Conservation (phyloP, 2,797 vertebrate species). For the Uromys caudimaculatus region DNA sequence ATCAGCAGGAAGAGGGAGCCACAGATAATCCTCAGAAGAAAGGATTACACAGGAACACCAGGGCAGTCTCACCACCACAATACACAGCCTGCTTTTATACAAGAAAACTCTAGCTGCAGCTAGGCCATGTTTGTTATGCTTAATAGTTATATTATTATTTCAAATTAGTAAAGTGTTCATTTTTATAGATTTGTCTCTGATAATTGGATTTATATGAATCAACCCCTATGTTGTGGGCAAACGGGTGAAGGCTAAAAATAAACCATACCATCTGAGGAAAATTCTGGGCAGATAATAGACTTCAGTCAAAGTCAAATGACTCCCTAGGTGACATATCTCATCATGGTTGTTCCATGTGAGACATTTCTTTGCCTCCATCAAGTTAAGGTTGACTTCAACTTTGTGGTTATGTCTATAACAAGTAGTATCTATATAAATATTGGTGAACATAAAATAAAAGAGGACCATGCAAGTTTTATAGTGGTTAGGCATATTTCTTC, state of each 20-base stretch:
- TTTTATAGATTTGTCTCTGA: not conserved
- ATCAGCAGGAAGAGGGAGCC: not conserved
- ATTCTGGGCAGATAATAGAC: not conserved
- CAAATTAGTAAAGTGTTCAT: not conserved
- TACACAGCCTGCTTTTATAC: not conserved
- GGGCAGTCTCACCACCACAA: too few species aligned
- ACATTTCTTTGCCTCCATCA: not conserved
- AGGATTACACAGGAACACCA: not conserved
- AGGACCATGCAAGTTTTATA: not conserved
- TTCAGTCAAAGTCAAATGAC: not conserved
- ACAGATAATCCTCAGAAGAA: not conserved
- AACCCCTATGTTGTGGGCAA: not conserved
- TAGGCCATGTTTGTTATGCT: not conserved
- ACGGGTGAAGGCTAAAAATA: not conserved
- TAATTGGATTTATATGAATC: not conserved
- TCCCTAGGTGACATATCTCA: not conserved
- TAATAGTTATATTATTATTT: not conserved
- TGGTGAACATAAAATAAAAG: not conserved
- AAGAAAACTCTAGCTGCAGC: not conserved
- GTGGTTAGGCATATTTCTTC: not conserved
- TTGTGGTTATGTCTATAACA: not conserved
- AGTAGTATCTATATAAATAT: not conserved
- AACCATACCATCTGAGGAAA: not conserved
- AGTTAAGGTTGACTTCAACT: not conserved
- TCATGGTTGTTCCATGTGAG: not conserved